Conservation (phyloP, 1,140 invertebrate species). For the Drosophila leontia region DNA sequence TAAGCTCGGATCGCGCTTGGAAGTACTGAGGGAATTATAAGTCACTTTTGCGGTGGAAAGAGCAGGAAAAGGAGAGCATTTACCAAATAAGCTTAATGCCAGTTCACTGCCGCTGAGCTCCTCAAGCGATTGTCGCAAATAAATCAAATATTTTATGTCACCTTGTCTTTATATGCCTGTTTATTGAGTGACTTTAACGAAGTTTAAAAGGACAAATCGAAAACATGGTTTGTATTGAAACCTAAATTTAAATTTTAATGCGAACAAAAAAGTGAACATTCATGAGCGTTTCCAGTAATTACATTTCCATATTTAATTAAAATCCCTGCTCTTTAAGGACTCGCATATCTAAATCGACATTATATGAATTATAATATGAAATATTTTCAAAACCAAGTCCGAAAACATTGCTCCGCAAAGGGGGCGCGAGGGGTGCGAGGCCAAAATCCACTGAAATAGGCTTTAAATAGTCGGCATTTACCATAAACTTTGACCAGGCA, state of each 20-base stretch:
- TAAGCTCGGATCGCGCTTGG: neutral
- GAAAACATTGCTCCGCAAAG: neutral
- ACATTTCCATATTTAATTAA: neutral
- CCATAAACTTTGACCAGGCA: conserved; percentile 37
- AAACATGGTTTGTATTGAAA: neutral
- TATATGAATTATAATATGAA: neutral
- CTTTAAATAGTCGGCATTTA: conserved; percentile 39
- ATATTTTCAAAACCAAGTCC: neutral
- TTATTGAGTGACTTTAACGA: neutral
- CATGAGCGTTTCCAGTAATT: neutral
- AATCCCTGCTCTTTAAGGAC: neutral
- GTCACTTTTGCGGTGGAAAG: conserved; percentile 2
- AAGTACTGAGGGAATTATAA: conserved; percentile 9
- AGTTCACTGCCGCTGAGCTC: conserved; percentile 10
- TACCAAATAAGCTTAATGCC: conserved; percentile 16
- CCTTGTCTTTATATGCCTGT: neutral
- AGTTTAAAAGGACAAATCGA: neutral
- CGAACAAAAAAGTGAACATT: neutral
- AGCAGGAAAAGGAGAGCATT: neutral
- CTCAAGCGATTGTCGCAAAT: conserved; percentile 13
- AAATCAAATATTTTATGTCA: conserved; percentile 11
- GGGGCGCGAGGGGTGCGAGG: neutral
- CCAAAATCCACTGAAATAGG: conserved; percentile 4
- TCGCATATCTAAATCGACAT: neutral
- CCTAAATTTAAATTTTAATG: neutral